Evolutionary conservation across 1,140 invertebrate species (phyloP).

Genomic region (fruit fly (Drosophila melanogaster)): DNA sequence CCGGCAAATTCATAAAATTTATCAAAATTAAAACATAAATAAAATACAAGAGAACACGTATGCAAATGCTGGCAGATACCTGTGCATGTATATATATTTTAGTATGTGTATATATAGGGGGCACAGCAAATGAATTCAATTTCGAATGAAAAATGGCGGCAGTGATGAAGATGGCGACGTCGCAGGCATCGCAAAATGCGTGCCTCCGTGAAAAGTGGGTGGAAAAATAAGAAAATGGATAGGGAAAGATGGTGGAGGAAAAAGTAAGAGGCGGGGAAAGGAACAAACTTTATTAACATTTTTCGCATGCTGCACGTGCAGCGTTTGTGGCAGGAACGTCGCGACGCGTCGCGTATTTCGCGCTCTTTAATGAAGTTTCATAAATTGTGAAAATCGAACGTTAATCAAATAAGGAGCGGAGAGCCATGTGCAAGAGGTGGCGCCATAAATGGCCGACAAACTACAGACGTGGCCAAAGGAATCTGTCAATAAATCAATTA

Average conservation of each 20-base stretch:
- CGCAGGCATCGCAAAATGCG: slow-evolving; percentile 34
- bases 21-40: slow-evolving; percentile 70
- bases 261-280: slow-evolving; percentile 22
- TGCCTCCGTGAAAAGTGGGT: slow-evolving; percentile 19
- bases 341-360: slow-evolving; percentile 42
- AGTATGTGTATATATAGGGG: not conserved
- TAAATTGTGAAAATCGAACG: slow-evolving; percentile 81
- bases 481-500: slow-evolving; percentile 82
- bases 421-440: slow-evolving; percentile 51
- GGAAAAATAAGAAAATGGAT: slow-evolving; percentile 9
- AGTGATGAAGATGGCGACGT: slow-evolving; percentile 74
- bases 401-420: slow-evolving; percentile 79
- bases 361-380: slow-evolving; percentile 77
- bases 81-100: slow-evolving; percentile 7
- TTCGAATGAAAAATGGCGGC: slow-evolving; percentile 78
- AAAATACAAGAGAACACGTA: slow-evolving; percentile 65
- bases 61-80: slow-evolving; percentile 17
- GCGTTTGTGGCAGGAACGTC: slow-evolving; percentile 29
- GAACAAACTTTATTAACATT: slow-evolving; percentile 79
- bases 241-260: not conserved
- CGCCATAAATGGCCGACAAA: slow-evolving; percentile 74
- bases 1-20: slow-evolving; percentile 32
- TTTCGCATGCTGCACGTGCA: slow-evolving; percentile 79
- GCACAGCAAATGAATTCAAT: slow-evolving; percentile 74
- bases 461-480: slow-evolving; percentile 68